Evolutionary conservation across 2,797 vertebrate genomes (phyloP).

Genomic region (Nyctibius grandis): DNA sequence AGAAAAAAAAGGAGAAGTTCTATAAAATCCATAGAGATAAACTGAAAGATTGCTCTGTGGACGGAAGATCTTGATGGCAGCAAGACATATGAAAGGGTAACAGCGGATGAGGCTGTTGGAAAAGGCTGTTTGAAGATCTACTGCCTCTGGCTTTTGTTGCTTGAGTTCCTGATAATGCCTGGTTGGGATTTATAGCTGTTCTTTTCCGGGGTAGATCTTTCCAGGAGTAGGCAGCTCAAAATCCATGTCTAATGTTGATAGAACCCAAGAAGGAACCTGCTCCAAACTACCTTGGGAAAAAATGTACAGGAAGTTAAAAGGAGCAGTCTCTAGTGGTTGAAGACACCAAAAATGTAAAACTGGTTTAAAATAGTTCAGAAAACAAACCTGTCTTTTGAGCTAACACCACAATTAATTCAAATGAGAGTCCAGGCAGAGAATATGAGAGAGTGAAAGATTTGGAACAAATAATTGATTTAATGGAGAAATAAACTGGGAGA

Average conservation of each 20-base stretch:
- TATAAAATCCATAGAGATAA: background rate
- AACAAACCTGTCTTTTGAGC: background rate
- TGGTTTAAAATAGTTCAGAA: background rate
- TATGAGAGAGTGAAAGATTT: background rate
- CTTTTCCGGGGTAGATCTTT: background rate
- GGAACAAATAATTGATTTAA: background rate
- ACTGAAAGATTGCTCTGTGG: background rate
- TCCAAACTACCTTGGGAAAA: background rate
- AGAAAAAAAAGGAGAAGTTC: background rate
- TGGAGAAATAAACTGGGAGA: background rate
- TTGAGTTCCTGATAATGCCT: background rate
- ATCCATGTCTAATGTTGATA: background rate
- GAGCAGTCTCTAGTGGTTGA: background rate
- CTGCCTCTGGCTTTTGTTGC: background rate
- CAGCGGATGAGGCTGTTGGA: background rate
- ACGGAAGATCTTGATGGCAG: background rate
- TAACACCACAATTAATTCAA: background rate
- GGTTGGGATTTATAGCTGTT: background rate
- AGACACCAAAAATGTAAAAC: background rate
- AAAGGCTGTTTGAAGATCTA: background rate
- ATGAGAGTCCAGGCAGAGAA: background rate
- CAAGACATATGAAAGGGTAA: background rate
- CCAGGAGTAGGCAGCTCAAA: background rate
- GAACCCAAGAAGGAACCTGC: background rate
- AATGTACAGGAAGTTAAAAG: background rate